Percentiles rank a stretch among this genome's conserved stretches.
Evolutionary conservation across 2,888 invertebrate genomes (phyloP).

Genomic region (Odiellus spinosus): DNA sequence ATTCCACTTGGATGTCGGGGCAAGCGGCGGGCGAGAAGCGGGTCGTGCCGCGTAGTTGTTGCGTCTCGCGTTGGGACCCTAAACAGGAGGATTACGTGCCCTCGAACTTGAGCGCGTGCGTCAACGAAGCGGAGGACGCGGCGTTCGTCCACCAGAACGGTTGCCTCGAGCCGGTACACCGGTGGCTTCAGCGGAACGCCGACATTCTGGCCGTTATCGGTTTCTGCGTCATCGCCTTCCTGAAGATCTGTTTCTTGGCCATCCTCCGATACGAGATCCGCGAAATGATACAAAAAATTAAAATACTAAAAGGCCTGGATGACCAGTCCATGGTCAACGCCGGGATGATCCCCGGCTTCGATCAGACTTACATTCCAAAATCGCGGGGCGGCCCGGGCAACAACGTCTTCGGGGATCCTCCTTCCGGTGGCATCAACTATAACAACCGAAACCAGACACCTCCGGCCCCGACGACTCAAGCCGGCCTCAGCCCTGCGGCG

Average conservation of each 20-base stretch:
- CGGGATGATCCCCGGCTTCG: slow-evolving; percentile 25
- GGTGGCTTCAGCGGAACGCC: slow-evolving; percentile 60
- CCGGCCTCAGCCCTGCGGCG: slow-evolving; percentile 8
- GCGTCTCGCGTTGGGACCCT: slow-evolving; percentile 34
- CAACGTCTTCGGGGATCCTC: too few species aligned
- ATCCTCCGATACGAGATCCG: slow-evolving; percentile 71
- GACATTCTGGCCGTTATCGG: slow-evolving; percentile 59
- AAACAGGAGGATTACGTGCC: slow-evolving; percentile 24
- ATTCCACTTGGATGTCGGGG: slow-evolving; percentile 13
- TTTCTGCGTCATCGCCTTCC: slow-evolving; percentile 73
- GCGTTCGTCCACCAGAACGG: slow-evolving; percentile 32
- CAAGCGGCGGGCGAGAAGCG: slow-evolving; percentile 8
- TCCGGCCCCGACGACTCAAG: slow-evolving; percentile 7
- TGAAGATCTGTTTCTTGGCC: slow-evolving; percentile 73
- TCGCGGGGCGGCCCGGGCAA: neutral
- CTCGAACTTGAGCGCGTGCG: slow-evolving; percentile 10
- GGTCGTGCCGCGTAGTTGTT: slow-evolving; percentile 18
- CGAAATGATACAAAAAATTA: slow-evolving; percentile 82
- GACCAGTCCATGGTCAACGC: slow-evolving; percentile 24
- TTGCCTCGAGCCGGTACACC: slow-evolving; percentile 53
- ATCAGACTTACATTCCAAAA: slow-evolving; percentile 4
- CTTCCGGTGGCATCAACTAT: too few species aligned
- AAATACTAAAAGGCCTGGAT: slow-evolving; percentile 53
- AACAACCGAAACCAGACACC: slow-evolving; percentile 15
- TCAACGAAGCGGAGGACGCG: slow-evolving; percentile 10